Evolutionary conservation across 2,113 vertebrate genomes (phyloP).

Genomic region (Heliornis fulica): DNA sequence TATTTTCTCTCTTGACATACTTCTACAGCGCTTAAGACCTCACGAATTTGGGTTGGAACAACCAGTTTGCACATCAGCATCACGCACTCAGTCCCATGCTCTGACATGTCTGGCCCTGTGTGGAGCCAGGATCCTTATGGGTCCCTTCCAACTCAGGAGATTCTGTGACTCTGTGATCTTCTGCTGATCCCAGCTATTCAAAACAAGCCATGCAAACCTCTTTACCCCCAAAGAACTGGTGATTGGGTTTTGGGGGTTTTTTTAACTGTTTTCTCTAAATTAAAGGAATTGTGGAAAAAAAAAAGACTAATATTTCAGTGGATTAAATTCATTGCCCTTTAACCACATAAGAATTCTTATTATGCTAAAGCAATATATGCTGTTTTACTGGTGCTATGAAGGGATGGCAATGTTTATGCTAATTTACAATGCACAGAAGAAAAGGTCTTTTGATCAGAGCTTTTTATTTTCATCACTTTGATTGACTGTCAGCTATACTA

Average conservation of each 20-base stretch:
- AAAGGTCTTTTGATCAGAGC: slow-evolving; percentile 59
- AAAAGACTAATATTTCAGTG: not conserved
- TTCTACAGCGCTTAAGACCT: not conserved
- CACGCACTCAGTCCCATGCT: too few relatives aligned
- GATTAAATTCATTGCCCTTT: not conserved
- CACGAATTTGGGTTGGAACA: not conserved
- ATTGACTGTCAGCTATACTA: slow-evolving; percentile 52
- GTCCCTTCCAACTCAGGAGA: too few relatives aligned
- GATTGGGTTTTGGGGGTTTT: too few relatives aligned
- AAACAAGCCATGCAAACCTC: not conserved
- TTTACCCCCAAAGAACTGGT: not conserved
- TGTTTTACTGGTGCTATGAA: not conserved
- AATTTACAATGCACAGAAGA: slow-evolving; percentile 46
- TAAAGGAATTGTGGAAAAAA: not conserved
- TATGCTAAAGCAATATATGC: not conserved
- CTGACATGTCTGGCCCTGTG: too few relatives aligned
- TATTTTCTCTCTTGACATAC: not conserved
- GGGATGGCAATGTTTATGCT: slow-evolving; percentile 15
- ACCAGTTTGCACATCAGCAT: not conserved
- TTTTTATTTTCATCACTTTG: slow-evolving; percentile 54
- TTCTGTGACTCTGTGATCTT: too few relatives aligned
- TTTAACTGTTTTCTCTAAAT: not conserved
- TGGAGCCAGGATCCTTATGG: too few relatives aligned
- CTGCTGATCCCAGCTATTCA: not conserved
- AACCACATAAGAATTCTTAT: not conserved